Conservation (phyloP, 2,797 vertebrate genomes). For the Hapalemur alaotrensis region DNA sequence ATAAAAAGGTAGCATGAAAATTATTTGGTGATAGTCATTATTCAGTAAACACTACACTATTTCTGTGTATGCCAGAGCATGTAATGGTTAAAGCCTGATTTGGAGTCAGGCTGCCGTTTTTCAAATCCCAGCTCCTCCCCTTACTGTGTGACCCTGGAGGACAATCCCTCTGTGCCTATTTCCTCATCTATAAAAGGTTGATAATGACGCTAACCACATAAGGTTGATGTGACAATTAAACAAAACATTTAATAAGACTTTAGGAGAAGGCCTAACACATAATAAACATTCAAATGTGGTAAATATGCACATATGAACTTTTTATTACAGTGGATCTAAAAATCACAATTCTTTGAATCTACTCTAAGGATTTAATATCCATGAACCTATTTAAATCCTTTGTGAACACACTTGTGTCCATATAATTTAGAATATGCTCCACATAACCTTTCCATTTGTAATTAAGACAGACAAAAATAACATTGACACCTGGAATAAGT, state of each 20-base stretch:
- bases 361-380: conserved; percentile 4
- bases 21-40: background rate
- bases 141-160: background rate
- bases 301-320: background rate
- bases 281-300: background rate
- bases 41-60: background rate
- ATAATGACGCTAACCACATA: background rate
- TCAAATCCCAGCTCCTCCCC: background rate
- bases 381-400: background rate
- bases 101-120: background rate
- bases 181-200: background rate
- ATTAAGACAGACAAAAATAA: background rate
- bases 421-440: background rate
- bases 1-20: background rate
- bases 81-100: background rate
- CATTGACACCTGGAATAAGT: background rate
- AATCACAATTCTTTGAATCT: background rate
- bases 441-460: background rate
- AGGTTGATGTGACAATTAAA: background rate
- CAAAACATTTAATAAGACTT: background rate
- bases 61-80: background rate
- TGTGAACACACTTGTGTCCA: background rate
- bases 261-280: background rate
- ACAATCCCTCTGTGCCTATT: background rate
- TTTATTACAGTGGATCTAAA: conserved; percentile 2